Evolutionary conservation across 2,797 vertebrate genomes (phyloP), one percentile per base, ranked within the genome.

Genomic region (Iguana delicatissima): DNA sequence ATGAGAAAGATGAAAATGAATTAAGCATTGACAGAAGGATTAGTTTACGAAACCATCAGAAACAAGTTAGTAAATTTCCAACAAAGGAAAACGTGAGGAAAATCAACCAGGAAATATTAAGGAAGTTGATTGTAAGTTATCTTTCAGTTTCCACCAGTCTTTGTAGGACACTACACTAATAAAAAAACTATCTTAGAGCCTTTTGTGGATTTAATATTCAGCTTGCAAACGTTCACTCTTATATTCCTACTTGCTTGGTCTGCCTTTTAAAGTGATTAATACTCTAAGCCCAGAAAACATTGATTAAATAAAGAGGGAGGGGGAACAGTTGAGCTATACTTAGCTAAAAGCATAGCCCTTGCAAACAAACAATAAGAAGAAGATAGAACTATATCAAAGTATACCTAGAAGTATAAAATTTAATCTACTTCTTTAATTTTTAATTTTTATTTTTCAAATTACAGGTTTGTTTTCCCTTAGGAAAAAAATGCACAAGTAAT

Each of bases 251-350:
- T 87, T 95, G 85, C 92, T 93, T 92, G 93, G 72, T 80, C 80
- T 95, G 32, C 81, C 85, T 95, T 96, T 94, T 94, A 94, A 95
- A 95, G 67, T 94, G 91, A 95, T 95, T 95, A 95, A 95, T 93
- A 74, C 84, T 91, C 42, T 24, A 76, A 96, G 87, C 38, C 74
- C 57, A 93, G 90, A 88, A 89, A 94, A 50, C 80, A 91, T 69
- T 85, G 88, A 91, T 87, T 93, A 93, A 93, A 95, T 86, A 32
- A 84, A 80, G 0, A 4, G 18, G 3, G 24, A 46, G 42, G 1
- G 7, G 57, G 67, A 9, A 7, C 10, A 87, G 3, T 81, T 93
- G 87, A 95, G 92, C 86, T 90, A 67, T 89, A 87, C 16, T 95
- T 95, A 69, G 89, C 80, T 93, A 90, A 92, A 95, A 96, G 89